Evolutionary conservation across 2,888 invertebrate species (phyloP), one percentile per base, ranked within the genome.

Genomic region (Elmis aenea): DNA sequence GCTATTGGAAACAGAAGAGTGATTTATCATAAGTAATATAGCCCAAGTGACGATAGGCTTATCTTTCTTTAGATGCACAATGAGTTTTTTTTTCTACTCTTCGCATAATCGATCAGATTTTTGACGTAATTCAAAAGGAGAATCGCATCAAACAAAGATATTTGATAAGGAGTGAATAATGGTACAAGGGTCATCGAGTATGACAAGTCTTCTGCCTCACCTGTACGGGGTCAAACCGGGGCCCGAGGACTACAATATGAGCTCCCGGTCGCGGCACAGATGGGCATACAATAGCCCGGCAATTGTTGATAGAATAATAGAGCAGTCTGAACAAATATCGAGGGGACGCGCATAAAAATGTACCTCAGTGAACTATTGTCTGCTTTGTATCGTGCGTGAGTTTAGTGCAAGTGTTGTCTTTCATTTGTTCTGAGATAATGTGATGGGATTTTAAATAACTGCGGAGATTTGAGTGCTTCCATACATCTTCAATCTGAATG

Each of bases 301-400:
- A 57, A 65, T 64, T 61, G 62, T 62, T 61, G 59, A 61, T 61
- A 50, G 62, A 64, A 65, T 65, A 65, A 64, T 64, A 61, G 65
- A 61, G 59, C 58, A 59, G 57, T 59, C 55, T 60, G 60, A 61
- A 62, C 60, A 62, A 61, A 59, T 55, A 52, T 50, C 44, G 48
- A 55, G 55, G 57, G 59, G 59, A 57, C 49, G 46, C 44, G 43
- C 47, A 55, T 51, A 52, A 57, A 53, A 57, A 56, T 54, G 49
- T 36, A 50, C 41, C 46, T 45, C 55, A 42, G 48, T 51, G 45
- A 55, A 51, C 51, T 52, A 58, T 58, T 58, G 59, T 55, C 29
- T 42, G 44, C 44, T 39, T 46, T 40, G 45, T 39, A 38, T 45
- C 44, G 50, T 42, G 36, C 46, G 44, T 45, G 40, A 51, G 49